A percentile compares a stretch with the other conserved stretches of the same genome.
Evolutionary conservation across 2,888 invertebrate species (phyloP).

Genomic region (Euplagia quadripunctaria): DNA sequence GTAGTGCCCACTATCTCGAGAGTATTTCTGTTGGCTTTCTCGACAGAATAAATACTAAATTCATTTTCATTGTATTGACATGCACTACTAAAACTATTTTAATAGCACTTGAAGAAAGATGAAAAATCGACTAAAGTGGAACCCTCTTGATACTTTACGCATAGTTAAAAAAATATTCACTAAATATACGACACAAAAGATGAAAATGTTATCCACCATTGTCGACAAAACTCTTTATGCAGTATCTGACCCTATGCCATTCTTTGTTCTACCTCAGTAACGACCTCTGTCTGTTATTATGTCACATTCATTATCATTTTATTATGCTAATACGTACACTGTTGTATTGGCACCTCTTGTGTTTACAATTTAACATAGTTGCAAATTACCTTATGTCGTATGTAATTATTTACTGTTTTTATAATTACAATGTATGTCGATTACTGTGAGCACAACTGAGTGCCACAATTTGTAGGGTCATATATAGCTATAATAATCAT

Average conservation of each 20-base stretch:
- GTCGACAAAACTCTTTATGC: neutral
- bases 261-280: slow-evolving; percentile 58
- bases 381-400: slow-evolving; percentile 30
- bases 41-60: no score
- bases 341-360: slow-evolving; percentile 42
- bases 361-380: slow-evolving; percentile 42
- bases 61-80: no score
- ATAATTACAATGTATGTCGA: neutral
- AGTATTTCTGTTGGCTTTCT: no score
- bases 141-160: no score
- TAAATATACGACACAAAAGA: no score
- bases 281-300: slow-evolving; percentile 74
- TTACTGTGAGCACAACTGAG: neutral
- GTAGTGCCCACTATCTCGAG: no score
- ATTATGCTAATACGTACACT: slow-evolving; percentile 69
- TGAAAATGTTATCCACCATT: neutral
- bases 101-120: no score
- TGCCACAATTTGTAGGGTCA: neutral
- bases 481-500: neutral
- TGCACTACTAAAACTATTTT: no score
- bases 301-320: slow-evolving; percentile 79
- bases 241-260: slow-evolving; percentile 46
- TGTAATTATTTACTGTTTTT: slow-evolving; percentile 10
- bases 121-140: no score
- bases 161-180: no score